Conservation (phyloP, 2,113 vertebrate genomes). For the Indicator indicator region DNA sequence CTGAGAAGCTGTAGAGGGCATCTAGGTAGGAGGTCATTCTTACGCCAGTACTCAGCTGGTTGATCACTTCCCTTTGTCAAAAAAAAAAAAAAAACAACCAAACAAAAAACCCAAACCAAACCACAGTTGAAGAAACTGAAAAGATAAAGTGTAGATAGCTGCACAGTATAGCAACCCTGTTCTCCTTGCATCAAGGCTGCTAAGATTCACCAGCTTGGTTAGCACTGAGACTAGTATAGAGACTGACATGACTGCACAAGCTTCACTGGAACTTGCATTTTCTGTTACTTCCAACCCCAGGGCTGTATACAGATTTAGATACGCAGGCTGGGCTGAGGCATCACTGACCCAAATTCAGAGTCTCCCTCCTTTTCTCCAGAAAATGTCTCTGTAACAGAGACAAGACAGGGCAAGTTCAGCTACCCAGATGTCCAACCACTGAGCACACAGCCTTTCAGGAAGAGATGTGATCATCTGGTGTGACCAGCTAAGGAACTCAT, state of each 20-base stretch:
- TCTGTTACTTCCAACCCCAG: not conserved
- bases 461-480: not conserved
- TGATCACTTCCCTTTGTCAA: not conserved
- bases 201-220: not conserved
- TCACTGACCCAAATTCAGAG: not conserved
- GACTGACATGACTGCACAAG: not conserved
- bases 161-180: not conserved
- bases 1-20: not conserved
- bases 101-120: too few species aligned
- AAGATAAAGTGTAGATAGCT: not conserved
- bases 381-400: not conserved
- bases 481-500: not conserved
- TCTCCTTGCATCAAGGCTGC: not conserved
- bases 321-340: not conserved
- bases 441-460: not conserved
- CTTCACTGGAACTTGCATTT: not conserved
- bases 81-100: not conserved
- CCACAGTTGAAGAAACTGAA: not conserved
- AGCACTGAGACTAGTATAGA: not conserved
- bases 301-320: not conserved
- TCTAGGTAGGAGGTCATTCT: not conserved
- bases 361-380: not conserved
- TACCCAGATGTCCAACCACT: not conserved
- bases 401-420: not conserved
- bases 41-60: not conserved